Base-by-base conservation (phyloP, 2,113 vertebrate genomes). In the Crocuta crocuta region DNA sequence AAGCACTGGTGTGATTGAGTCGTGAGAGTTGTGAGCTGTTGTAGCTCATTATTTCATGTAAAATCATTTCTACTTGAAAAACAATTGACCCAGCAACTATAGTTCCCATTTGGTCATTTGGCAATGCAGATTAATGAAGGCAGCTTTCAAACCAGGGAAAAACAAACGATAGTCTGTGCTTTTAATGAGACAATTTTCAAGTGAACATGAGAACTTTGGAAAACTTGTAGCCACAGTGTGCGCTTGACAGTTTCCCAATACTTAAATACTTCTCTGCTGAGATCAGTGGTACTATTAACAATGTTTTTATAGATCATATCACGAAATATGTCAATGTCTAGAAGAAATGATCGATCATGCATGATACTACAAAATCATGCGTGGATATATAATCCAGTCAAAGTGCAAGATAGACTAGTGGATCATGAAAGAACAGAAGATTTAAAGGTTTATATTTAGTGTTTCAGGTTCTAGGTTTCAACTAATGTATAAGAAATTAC, bases 41-140 rank as follows among this genome's bases (percentile, higher is more conserved):
- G 74, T 73, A 53, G 35, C 21, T 90, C 35, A 90, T 87, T 95
- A 84, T 76, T 93, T 89, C 70, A 87, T 39, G n/a, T 84, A 84
- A 94, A 97, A 96, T 71, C 24, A 95, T 96, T 94, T 91, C 55
- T 88, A 55, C 81, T 96, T 88, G 39, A 91, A 95, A 95, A 91
- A 58, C 35, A 95, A 80, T 9, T 89, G 74, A 81, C 76, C 63
- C 63, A 33, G 39, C 26, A 83, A 68, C 24, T 70, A 23, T 39
- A 4, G 19, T 65, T 80, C 90, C 74, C 24, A 95, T 94, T 87
- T 87, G 35, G 50, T 21, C 24, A 87, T 63, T 45, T 91, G 70
- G 39, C 55, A 93, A 88, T n/a, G 48, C 74, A 93, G 88, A 95
- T 94, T 21, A 96, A 82, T 55, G n/a, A 91, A 79, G 6, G 53